Evolutionary conservation across 1,140 invertebrate species (phyloP).

Genomic region (Drosophila albomicans): DNA sequence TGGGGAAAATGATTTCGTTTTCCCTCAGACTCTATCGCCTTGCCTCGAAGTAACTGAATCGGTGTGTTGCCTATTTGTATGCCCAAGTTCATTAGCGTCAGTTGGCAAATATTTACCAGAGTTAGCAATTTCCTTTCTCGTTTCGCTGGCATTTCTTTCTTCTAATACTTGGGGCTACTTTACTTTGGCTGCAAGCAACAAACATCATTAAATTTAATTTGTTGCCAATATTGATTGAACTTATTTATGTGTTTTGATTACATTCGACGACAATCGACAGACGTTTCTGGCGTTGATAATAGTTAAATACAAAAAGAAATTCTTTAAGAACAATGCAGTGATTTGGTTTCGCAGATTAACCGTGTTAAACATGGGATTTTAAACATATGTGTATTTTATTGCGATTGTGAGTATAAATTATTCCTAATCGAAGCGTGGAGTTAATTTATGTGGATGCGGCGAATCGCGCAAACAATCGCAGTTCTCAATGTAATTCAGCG

Average conservation of each 20-base stretch:
- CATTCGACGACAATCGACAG: not conserved
- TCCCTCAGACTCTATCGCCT: not conserved
- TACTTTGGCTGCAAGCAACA: slow-evolving; percentile 61
- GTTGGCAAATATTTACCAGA: slow-evolving; percentile 73
- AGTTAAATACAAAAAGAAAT: not conserved
- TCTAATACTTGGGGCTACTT: slow-evolving; percentile 7
- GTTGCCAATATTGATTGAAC: slow-evolving; percentile 76
- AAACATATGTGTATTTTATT: not conserved
- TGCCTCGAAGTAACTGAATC: slow-evolving; percentile 1
- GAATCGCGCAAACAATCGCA: slow-evolving; percentile 4
- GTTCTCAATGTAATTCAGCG: not conserved
- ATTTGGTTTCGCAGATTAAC: not conserved
- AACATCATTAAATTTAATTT: slow-evolving; percentile 82
- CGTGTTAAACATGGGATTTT: too few relatives aligned
- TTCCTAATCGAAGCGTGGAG: not conserved
- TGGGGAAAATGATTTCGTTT: slow-evolving; percentile 52
- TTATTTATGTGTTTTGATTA: slow-evolving; percentile 33
- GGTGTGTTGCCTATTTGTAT: slow-evolving; percentile 64
- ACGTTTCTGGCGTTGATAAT: not conserved
- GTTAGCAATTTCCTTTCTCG: slow-evolving; percentile 58
- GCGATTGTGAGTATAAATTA: not conserved
- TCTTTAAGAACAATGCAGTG: not conserved
- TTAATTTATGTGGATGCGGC: not conserved
- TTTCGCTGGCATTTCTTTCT: slow-evolving; percentile 16
- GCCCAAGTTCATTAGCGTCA: slow-evolving; percentile 79